These are phyloP conservation scores for Hyppa rectilinea DNA, from an alignment of 2,888 invertebrate genomes.

Conservation along the genomic window DNA sequence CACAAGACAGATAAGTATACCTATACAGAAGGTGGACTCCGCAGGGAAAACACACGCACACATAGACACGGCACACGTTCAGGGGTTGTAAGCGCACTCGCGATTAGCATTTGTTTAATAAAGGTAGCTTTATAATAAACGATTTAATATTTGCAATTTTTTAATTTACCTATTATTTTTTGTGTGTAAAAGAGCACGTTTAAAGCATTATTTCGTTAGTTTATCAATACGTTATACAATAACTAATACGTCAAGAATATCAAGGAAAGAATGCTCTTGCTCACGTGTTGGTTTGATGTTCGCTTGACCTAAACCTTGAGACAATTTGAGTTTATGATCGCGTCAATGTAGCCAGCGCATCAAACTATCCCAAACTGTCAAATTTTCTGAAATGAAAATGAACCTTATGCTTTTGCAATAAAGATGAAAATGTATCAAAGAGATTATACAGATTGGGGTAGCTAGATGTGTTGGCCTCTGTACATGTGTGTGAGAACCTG, in stretches of 20 bases:
- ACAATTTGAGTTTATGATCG: not conserved
- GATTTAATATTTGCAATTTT: not conserved
- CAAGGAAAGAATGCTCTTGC: not conserved
- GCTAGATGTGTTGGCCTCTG: no score
- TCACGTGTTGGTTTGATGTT: not conserved
- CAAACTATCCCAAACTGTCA: no score
- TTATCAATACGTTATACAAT: no score
- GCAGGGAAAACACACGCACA: no score
- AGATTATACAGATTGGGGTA: no score
- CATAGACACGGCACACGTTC: not conserved
- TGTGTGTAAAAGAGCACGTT: not conserved
- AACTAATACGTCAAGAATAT: not conserved
- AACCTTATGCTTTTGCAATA: no score
- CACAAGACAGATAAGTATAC: not conserved
- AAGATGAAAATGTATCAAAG: no score
- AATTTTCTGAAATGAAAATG: no score
- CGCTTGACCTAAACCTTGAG: not conserved
- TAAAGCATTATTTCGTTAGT: not conserved
- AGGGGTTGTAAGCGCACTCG: not conserved
- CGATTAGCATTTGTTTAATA: not conserved
- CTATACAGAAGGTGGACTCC: constrained; percentile 5
- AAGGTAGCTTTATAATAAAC: not conserved
- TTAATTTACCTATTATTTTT: not conserved
- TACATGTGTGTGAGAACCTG: not conserved
- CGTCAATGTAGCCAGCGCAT: no score